These are phyloP conservation scores for Albula glossodonta DNA, from an alignment of 2,113 vertebrate genomes.

Conservation along the genomic window DNA sequence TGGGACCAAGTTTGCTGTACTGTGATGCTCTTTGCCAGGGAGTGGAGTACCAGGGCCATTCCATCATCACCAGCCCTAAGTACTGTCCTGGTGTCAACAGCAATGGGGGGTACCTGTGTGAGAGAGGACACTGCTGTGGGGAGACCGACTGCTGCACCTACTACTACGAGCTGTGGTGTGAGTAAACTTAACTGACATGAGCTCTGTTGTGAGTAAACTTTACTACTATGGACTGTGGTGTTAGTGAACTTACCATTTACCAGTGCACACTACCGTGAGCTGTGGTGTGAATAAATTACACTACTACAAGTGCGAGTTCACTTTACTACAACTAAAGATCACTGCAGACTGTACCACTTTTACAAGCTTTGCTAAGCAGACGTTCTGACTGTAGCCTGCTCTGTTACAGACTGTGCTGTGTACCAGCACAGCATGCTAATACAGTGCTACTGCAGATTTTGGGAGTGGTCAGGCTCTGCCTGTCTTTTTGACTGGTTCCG, in stretches of 20 bases:
- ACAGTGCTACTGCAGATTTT: not conserved
- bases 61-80: constrained; percentile 65
- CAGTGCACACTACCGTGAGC: not conserved
- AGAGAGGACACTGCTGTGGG: constrained; percentile 94
- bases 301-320: not conserved
- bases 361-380: not conserved
- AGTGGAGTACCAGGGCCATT: constrained; percentile 63
- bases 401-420: no score
- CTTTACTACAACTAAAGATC: not conserved
- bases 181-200: not conserved
- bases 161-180: constrained; percentile 87
- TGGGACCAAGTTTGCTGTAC: not conserved
- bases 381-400: no score
- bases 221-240: constrained; percentile 66
- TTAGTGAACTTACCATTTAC: constrained; percentile 66
- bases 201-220: not conserved
- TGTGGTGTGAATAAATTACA: not conserved
- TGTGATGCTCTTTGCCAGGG: constrained; percentile 53
- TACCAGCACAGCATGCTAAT: not conserved
- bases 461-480: not conserved
- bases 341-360: not conserved
- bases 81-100: constrained; percentile 84
- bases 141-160: constrained; percentile 95
- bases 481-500: constrained; percentile 16
- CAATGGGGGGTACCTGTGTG: constrained; percentile 88